phyloP scores from a whole-genome alignment of 2,888 invertebrate species.

The Lasius fuliginosus region DNA sequence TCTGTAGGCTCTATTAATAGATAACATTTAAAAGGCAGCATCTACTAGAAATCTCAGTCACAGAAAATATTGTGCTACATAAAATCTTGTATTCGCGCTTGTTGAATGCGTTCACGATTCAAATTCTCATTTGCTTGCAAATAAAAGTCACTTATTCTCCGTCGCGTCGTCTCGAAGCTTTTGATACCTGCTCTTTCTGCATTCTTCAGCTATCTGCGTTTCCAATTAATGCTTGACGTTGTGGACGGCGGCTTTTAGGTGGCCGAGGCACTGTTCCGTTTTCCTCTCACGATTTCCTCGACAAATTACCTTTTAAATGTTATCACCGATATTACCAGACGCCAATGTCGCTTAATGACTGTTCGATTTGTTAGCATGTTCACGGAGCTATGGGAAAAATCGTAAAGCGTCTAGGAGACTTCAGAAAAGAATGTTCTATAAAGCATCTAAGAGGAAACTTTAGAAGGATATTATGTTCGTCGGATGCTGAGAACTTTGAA shows the following conservation, averaged over 20 bases:
- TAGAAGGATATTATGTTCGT: background rate
- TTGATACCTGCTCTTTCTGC: background rate
- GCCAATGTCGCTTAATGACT: slow-evolving; percentile 64
- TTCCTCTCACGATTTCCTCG: slow-evolving; percentile 43
- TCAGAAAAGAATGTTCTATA: slow-evolving; percentile 13
- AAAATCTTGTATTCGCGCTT: background rate
- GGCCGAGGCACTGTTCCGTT: slow-evolving; percentile 32
- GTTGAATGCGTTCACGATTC: background rate
- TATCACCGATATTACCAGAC: slow-evolving; percentile 58
- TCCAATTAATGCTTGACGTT: slow-evolving; percentile 67
- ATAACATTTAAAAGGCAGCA: background rate
- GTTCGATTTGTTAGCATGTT: slow-evolving; percentile 44
- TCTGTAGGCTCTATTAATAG: background rate
- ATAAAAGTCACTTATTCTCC: slow-evolving; percentile 27
- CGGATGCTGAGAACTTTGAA: background rate
- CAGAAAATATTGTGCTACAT: background rate
- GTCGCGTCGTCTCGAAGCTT: slow-evolving; percentile 9
- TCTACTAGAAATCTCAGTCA: background rate
- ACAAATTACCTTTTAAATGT: slow-evolving; percentile 74
- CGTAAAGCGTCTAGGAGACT: slow-evolving; percentile 41
- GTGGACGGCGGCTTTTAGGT: slow-evolving; percentile 41
- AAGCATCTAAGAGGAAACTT: background rate
- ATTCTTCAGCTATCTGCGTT: slow-evolving; percentile 34
- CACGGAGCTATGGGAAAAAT: slow-evolving; percentile 20
- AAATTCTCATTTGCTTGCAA: slow-evolving; percentile 28